Conservation (phyloP, 2,888 invertebrate genomes). For the Trichopria drosophilae region DNA sequence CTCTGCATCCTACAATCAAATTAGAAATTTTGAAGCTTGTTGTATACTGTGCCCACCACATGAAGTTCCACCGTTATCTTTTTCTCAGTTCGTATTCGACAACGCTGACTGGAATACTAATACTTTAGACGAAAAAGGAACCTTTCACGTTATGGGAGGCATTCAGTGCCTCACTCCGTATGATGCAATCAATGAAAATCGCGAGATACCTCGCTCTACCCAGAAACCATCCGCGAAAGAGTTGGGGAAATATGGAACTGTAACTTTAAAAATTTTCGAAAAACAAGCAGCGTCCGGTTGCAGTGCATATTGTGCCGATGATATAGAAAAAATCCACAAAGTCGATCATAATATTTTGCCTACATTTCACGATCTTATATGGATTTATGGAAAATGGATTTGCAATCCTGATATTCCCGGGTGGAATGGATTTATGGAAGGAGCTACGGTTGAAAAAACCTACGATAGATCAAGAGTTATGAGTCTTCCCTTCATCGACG, state of each 20-base stretch:
- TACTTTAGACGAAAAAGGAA: conserved; percentile 11
- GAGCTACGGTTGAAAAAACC: conserved; percentile 13
- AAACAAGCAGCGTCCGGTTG: conserved; percentile 39
- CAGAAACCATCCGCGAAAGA: too few species aligned
- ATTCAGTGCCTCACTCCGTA: conserved; percentile 10
- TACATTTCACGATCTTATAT: too few species aligned
- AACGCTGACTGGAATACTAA: conserved; percentile 44
- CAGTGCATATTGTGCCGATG: not conserved
- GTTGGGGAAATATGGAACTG: too few species aligned
- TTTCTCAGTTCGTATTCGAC: too few species aligned
- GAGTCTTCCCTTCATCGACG: conserved; percentile 42
- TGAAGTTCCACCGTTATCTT: conserved; percentile 26
- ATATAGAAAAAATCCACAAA: not conserved
- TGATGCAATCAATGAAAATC: too few species aligned
- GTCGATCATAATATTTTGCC: too few species aligned
- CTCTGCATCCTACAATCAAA: conserved; percentile 19
- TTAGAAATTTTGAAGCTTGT: conserved; percentile 14
- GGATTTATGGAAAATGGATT: conserved; percentile 1
- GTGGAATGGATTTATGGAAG: conserved; percentile 9
- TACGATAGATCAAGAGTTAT: conserved; percentile 38
- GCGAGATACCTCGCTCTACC: too few species aligned
- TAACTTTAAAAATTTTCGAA: conserved; percentile 34
- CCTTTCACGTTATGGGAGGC: conserved; percentile 18
- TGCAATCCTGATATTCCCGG: conserved; percentile 2
- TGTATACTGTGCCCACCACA: too few species aligned